These are phyloP conservation scores for Drosophila suzukii DNA, from an alignment of 1,140 invertebrate species.

Conservation along the genomic window DNA sequence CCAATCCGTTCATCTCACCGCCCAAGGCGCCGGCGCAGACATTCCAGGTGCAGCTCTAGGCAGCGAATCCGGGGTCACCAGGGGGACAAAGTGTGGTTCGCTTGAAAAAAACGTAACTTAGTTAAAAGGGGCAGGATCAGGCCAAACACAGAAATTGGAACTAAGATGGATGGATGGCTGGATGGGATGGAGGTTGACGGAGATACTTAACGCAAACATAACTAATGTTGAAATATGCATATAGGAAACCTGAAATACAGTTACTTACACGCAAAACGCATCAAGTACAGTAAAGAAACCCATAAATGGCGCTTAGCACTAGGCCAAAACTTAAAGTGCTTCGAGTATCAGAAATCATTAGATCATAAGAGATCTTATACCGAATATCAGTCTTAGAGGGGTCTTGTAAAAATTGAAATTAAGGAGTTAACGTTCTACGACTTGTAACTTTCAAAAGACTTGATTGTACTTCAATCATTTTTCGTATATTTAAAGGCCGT, in stretches of 20 bases:
- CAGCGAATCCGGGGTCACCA: constrained; percentile 6
- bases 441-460: background rate
- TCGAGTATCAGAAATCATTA: constrained; percentile 16
- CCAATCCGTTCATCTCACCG: constrained; percentile 86
- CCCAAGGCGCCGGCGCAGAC: constrained; percentile 86
- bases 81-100: constrained; percentile 75
- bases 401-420: background rate
- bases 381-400: constrained; percentile 22
- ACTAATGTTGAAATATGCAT: constrained; percentile 70
- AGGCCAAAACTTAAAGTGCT: constrained; percentile 41
- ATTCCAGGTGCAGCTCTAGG: constrained; percentile 88
- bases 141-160: constrained; percentile 17
- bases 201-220: constrained; percentile 76
- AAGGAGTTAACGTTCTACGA: background rate
- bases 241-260: constrained; percentile 45
- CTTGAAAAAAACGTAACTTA: constrained; percentile 78
- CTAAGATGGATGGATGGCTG: constrained; percentile 32
- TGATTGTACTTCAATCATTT: background rate
- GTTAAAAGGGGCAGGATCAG: constrained; percentile 46
- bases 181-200: constrained; percentile 27
- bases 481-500: background rate
- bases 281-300: constrained; percentile 49
- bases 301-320: constrained; percentile 54
- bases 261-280: constrained; percentile 58
- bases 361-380: constrained; percentile 28